These are phyloP conservation scores for Mythimna albipuncta DNA, from an alignment of 2,888 invertebrate species.

Conservation along the genomic window DNA sequence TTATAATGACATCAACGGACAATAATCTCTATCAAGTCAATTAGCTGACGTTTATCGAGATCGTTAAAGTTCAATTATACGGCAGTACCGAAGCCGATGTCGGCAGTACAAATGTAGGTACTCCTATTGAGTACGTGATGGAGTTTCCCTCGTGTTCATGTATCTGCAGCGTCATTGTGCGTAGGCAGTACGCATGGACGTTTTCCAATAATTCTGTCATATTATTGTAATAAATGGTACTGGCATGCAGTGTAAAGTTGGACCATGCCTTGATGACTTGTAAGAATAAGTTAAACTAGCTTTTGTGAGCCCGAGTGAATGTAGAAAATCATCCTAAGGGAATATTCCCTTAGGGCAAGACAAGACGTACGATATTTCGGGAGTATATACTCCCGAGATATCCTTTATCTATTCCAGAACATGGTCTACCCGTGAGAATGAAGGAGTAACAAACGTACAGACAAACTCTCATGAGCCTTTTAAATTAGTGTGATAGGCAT, in stretches of 20 bases:
- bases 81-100: slow-evolving; percentile 1
- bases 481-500: too few relatives aligned
- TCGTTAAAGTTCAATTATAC: slow-evolving; percentile 64
- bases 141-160: slow-evolving; percentile 12
- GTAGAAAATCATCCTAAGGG: too few relatives aligned
- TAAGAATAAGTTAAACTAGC: background rate
- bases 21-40: slow-evolving; percentile 56
- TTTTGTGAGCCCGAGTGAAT: too few relatives aligned
- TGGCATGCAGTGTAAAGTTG: background rate
- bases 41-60: slow-evolving; percentile 57
- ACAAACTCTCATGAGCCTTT: too few relatives aligned
- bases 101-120: slow-evolving; percentile 10
- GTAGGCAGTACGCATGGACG: background rate
- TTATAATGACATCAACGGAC: slow-evolving; percentile 51
- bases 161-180: slow-evolving; percentile 3
- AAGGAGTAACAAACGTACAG: too few relatives aligned
- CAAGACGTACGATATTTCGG: too few relatives aligned
- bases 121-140: slow-evolving; percentile 5
- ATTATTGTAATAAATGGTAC: too few relatives aligned
- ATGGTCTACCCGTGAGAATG: too few relatives aligned
- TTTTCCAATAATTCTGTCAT: background rate
- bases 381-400: too few relatives aligned
- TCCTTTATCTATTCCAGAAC: too few relatives aligned
- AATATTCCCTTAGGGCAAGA: too few relatives aligned
- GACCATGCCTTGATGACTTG: background rate